These are phyloP conservation scores for Enhydra lutris DNA, from an alignment of 2,113 vertebrate genomes.

Conservation along the genomic window DNA sequence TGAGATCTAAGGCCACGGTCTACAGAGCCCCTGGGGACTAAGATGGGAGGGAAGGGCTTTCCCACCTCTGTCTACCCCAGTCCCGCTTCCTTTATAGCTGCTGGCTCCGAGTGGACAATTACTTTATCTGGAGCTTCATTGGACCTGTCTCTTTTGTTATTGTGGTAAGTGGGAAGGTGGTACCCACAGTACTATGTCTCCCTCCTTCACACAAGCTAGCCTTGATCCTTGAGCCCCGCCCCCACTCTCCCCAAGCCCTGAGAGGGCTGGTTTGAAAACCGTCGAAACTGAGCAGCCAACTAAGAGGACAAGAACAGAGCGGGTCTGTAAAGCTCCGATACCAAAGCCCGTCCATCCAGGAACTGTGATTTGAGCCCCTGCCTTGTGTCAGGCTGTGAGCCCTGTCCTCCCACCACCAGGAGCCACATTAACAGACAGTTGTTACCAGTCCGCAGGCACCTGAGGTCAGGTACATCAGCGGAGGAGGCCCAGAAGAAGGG, in stretches of 20 bases:
- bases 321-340: neutral
- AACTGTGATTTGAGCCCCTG: neutral
- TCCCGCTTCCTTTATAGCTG: slow-evolving; percentile 81
- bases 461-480: neutral
- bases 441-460: neutral
- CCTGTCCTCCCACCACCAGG: neutral
- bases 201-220: neutral
- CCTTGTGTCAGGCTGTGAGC: neutral
- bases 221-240: neutral
- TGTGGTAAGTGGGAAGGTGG: slow-evolving; percentile 84
- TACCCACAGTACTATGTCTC: too few species aligned
- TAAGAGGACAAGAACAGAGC: neutral
- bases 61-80: neutral
- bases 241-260: neutral
- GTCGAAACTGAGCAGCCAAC: neutral
- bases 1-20: neutral
- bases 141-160: slow-evolving; percentile 94
- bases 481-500: neutral
- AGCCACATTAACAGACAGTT: neutral
- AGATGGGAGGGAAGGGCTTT: neutral
- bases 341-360: neutral
- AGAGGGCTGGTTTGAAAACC: neutral
- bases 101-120: slow-evolving; percentile 95
- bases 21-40: neutral
- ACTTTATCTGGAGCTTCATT: slow-evolving; percentile 98